phyloP scores from a whole-genome alignment of 2,113 vertebrate species.

The Sterna hirundo region DNA sequence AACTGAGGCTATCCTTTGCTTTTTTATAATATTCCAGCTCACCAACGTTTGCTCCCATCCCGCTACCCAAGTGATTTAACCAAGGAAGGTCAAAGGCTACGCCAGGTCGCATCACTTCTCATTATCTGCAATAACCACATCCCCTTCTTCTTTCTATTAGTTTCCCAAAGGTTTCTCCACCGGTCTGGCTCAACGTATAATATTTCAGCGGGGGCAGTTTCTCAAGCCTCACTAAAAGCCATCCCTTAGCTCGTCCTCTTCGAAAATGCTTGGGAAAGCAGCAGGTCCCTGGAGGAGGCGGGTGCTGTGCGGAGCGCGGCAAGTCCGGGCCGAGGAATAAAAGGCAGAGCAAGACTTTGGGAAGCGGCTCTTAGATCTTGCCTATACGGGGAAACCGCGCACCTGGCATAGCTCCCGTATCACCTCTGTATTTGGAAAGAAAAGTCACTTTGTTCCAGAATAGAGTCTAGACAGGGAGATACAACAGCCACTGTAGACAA shows the following conservation, averaged over 20 bases:
- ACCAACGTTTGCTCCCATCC: rapidly evolving
- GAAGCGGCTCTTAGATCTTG: neutral
- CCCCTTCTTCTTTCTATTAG: neutral
- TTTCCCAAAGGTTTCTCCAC: neutral
- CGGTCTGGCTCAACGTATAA: neutral
- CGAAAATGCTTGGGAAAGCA: neutral
- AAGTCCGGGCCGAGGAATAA: neutral
- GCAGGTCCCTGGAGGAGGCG: neutral
- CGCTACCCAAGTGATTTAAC: neutral
- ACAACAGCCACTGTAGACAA: neutral
- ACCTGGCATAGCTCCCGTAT: constrained; percentile 18
- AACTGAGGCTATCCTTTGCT: neutral
- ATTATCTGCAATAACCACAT: neutral
- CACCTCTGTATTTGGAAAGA: neutral
- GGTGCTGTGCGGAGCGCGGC: neutral
- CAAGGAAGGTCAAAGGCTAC: neutral
- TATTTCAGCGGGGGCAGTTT: neutral
- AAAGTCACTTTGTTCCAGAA: constrained; percentile 25
- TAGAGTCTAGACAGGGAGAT: neutral
- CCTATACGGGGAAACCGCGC: neutral
- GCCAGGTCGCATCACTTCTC: neutral
- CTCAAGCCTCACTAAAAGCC: neutral
- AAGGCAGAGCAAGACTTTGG: neutral
- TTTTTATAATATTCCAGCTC: neutral
- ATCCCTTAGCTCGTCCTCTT: rapidly evolving